phyloP scores from a whole-genome alignment of 2,797 vertebrate genomes.

The Liparis tanakae region DNA sequence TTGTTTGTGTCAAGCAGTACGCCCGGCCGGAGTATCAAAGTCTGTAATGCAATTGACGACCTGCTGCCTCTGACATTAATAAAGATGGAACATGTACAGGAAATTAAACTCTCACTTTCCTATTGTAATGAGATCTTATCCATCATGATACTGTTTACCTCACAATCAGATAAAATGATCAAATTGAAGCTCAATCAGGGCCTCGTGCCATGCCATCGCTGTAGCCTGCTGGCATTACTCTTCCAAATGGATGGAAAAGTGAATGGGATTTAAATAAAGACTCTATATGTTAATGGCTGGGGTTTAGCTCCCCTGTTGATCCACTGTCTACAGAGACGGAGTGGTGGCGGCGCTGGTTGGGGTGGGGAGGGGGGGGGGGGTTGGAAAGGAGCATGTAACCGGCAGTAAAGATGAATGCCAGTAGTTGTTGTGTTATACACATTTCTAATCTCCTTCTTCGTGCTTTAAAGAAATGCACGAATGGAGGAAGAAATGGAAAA shows the following conservation, averaged over 20 bases:
- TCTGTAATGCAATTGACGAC: constrained; percentile 78
- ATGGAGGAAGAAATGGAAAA: constrained; percentile 44
- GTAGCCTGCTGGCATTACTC: constrained; percentile 73
- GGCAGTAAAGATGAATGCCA: constrained; percentile 50
- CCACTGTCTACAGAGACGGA: constrained; percentile 43
- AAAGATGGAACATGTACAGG: constrained; percentile 85
- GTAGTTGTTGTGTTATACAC: constrained; percentile 52
- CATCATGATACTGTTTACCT: constrained; percentile 83
- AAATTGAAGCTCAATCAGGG: constrained; percentile 76
- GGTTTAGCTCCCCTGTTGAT: constrained; percentile 68
- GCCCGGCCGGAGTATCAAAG: constrained; percentile 49
- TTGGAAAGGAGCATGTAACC: neutral
- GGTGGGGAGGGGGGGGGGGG: constrained; percentile 2
- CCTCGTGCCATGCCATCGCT: constrained; percentile 59
- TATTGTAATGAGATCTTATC: constrained; percentile 84
- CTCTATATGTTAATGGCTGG: constrained; percentile 84
- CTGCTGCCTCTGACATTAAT: constrained; percentile 83
- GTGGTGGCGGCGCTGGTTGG: neutral
- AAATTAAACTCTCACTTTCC: constrained; percentile 86
- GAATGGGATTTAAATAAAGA: constrained; percentile 84
- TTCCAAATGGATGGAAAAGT: constrained; percentile 79
- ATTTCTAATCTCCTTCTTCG: constrained; percentile 44
- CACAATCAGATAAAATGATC: constrained; percentile 82
- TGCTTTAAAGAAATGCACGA: constrained; percentile 51
- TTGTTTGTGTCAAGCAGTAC: constrained; percentile 73